Evolutionary conservation across 2,888 invertebrate genomes (phyloP), one percentile per base, ranked within the genome.

Genomic region (Andrena flavipes): DNA sequence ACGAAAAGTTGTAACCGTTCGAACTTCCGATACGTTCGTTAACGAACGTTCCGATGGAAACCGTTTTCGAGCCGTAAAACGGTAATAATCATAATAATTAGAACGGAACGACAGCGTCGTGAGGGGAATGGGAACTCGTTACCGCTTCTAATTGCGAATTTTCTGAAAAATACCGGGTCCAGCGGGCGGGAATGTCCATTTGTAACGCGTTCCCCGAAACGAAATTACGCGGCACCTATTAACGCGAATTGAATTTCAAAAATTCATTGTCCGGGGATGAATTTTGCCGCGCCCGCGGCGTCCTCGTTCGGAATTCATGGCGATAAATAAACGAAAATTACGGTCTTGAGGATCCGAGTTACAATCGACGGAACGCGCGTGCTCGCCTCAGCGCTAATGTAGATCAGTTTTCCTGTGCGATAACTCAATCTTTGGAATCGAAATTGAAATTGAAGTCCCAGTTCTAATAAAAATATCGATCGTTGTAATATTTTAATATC

Each of bases 181-280:
- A 16, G n/a, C 30, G 30, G 3, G 30, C 60, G 60, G 8, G 20
- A 35, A 23, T 8, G 20, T 48, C 64, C 48, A 64, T 64, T 64
- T 64, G 35, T 35, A 63, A 35, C 63, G 30, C 7, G 13, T 1
- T 2, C 8, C 4, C 7, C n/a, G 54, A 16, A 51, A 64, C 26
- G 33, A 54, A 64, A 64, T 69, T 75, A 26, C 35, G 29, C 30
- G 30, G 10, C 10, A 8, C 48, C 42, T 63, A 68, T 68, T 77
- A 69, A 26, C 62, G 48, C 10, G 56, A 79, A 79, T 79, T 63
- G 62, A 79, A 79, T 79, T 63, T 79, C 56, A 79, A 79, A 79
- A 76, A 79, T 79, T 76, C 78, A 79, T 69, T 13, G 68, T 8
- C 10, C 20, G 30, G 13, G 54, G 26, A 62, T 48, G 54, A 35